Base-by-base conservation (phyloP, 2,888 invertebrate genomes). In the Chelonus formosanus region DNA sequence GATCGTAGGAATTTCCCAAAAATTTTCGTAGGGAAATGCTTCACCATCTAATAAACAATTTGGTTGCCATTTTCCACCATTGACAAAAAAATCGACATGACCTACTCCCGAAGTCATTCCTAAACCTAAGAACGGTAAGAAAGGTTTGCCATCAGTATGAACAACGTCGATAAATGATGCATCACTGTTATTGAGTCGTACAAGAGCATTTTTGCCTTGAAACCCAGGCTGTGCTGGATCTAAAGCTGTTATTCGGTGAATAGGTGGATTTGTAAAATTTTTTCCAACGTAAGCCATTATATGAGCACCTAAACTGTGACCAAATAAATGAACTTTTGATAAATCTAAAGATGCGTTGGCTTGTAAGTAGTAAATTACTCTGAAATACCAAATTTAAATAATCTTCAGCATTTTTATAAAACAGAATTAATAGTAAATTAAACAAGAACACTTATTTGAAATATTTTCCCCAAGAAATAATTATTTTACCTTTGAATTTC, bases 201-300 rank as follows among this genome's bases (percentile, higher is more conserved):
- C 80, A 54, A 71, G 57, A 6, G 76, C 70, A 61, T 80, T 78
- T 59, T 76, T 76, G 3, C 80, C 81, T 71, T 83, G 83, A 67
- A 85, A 85, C 52, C 81, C 83, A 0, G 83, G 83, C 52, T 83
- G 81, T 20, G 84, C 83, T 6, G 85, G 84, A 69, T 85, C 85
- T 63, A 85, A 74, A 61, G 83, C 85, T 80, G 88, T 88, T 54
- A 88, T 86, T 72, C 88, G 84, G 5, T 83, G 80, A 6, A 80
- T 70, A 55, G 74, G n/a, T 44, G 52, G 61, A 52, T 61, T 74
- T 0, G 72, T 65, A 5, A 75, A 65, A 45, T 71, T 73, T 72
- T 80, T 78, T 52, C 76, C 78, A 32, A 77, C 74, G 58, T 81
- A 83, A 3, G 77, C 72, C 67, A 79, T 80, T 62, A 81, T 77